Evolutionary conservation across 1,140 invertebrate species (phyloP), one percentile per base, ranked within the genome.

Genomic region (Branchinecta lynchi): DNA sequence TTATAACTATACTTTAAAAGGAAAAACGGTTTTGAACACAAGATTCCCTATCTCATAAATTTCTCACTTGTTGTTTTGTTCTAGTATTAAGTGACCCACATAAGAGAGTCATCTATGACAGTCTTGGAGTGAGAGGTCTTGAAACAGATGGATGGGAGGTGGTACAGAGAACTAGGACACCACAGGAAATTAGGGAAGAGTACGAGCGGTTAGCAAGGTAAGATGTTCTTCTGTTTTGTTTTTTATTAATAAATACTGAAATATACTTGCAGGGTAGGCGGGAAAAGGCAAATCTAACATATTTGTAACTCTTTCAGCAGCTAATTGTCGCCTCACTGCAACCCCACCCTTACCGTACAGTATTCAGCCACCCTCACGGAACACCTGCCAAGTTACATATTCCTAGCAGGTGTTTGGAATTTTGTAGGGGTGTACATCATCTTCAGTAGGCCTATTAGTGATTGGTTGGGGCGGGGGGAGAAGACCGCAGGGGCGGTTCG

Each of bases 141-240:
- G 86, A 93, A 79, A 92, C 89, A 9, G 89, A 94, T 77, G 92
- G 92, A 68, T 93, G 92, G 89, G 90, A 94, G 80, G 84, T 97
- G 70, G 89, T 94, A 43, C 86, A 92, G 72, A 80, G 91, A 32
- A 92, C 89, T 8, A 89, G 90, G 80, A 94, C 93, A 7, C 91
- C 93, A 9, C 85, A 89, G 73, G 93, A 96, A 82, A 96, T 98
- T 67, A 81, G 92, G 71, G 93, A 95, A 74, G 93, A 96, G 80
- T 96, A 93, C 83, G 92, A 96, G 79, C 83, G 89, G 74, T 79
- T 93, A 32, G 85, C 87, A 70, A 79, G 79, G 80, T 81, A 75
- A 70, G 71, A 3, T 60, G 12, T 60, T 17, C 17, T 12, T 51
- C 17, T 12, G 12, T 70, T 44, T 69, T 3, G 12, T 43, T 51